Percentiles rank a stretch among this genome's conserved stretches.
These are phyloP conservation scores for Osedax frankpressi DNA, from an alignment of 2,888 invertebrate genomes.

Conservation along the genomic window DNA sequence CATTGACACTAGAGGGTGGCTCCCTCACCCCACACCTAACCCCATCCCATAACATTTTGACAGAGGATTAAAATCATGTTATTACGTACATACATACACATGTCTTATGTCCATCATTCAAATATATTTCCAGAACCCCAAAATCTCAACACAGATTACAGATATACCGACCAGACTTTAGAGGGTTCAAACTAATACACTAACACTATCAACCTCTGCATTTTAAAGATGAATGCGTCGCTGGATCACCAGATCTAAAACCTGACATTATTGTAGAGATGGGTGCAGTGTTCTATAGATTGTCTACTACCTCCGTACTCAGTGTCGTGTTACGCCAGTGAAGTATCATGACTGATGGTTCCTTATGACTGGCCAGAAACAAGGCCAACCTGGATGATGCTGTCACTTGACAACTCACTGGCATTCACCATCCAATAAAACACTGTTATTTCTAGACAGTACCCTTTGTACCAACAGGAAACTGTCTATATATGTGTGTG, in stretches of 20 bases:
- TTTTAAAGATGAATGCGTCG: not conserved
- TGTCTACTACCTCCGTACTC: not conserved
- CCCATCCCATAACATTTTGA: not conserved
- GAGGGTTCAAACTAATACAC: slow-evolving; percentile 3
- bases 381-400: not conserved
- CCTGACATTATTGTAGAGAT: not conserved
- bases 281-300: not conserved
- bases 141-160: not conserved
- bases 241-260: not conserved
- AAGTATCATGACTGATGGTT: not conserved
- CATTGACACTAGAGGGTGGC: not conserved
- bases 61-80: not conserved
- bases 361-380: slow-evolving; percentile 2
- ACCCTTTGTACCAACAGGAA: not conserved
- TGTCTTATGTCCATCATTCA: not conserved
- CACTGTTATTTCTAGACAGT: not conserved
- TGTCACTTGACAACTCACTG: not conserved
- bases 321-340: not conserved
- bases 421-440: not conserved
- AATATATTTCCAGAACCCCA: not conserved
- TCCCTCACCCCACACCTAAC: too few species aligned
- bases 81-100: not conserved
- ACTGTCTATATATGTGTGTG: not conserved
- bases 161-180: not conserved
- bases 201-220: not conserved